A percentile compares a stretch with the other conserved stretches of the same genome.
These are phyloP conservation scores for Pachyseris speciosa DNA, from an alignment of 64 coral and sea anemone genomes.

Conservation along the genomic window DNA sequence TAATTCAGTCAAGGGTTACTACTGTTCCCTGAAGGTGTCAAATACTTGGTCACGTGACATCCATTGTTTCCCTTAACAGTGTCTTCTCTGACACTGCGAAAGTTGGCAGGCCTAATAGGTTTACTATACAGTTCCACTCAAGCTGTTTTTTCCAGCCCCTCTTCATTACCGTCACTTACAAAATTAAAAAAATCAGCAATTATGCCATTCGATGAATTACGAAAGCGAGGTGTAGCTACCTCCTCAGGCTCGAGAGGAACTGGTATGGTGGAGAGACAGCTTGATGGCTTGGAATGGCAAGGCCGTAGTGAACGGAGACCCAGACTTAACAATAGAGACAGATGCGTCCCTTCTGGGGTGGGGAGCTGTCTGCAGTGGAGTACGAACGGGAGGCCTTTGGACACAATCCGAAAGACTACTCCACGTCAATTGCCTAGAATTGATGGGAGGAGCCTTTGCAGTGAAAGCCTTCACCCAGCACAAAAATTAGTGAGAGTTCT, in stretches of 20 bases:
- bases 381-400: background rate
- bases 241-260: conserved; percentile 7
- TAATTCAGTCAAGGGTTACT: too few species aligned
- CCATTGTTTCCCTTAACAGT: too few species aligned
- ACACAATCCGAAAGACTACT: background rate
- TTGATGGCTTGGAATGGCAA: too few species aligned
- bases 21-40: too few species aligned
- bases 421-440: too few species aligned
- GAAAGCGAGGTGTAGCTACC: background rate
- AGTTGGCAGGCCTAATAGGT: background rate
- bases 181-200: background rate
- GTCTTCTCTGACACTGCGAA: background rate
- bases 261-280: too few species aligned
- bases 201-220: background rate
- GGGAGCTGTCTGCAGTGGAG: conserved; percentile 11
- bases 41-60: too few species aligned
- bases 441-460: background rate
- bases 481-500: background rate
- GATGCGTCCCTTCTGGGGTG: too few species aligned
- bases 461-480: background rate
- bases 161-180: too few species aligned
- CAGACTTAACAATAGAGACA: conserved; percentile 1
- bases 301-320: background rate
- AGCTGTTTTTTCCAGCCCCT: background rate
- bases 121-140: background rate